Percentiles rank a stretch among this genome's conserved stretches.
Evolutionary conservation across 2,113 vertebrate species (phyloP).

Genomic region (Tyrannus savana): DNA sequence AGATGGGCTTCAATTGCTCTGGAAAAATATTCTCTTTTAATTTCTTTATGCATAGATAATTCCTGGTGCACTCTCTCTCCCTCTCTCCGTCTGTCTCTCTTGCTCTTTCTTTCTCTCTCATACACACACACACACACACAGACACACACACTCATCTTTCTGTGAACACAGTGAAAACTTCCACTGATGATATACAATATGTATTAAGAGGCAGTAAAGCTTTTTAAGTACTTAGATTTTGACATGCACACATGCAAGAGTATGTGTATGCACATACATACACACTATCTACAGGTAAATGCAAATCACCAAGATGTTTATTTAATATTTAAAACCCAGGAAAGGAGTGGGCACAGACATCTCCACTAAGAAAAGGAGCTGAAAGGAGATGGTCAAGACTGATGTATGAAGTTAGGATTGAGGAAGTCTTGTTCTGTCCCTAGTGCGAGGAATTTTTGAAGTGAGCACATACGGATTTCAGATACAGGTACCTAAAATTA

Average conservation of each 20-base stretch:
- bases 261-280: too few relatives aligned
- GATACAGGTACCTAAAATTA: constrained; percentile 39
- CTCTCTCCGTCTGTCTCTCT: constrained; percentile 60
- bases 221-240: background rate
- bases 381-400: background rate
- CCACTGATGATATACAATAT: background rate
- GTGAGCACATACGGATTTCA: background rate
- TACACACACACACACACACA: background rate
- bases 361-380: background rate
- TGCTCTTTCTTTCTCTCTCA: constrained; percentile 14
- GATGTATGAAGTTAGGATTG: background rate
- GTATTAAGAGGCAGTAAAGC: background rate
- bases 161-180: constrained; percentile 33
- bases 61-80: constrained; percentile 66
- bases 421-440: background rate
- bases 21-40: constrained; percentile 81
- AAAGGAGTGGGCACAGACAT: background rate
- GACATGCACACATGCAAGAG: background rate
- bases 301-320: background rate
- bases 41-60: constrained; percentile 85
- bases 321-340: background rate
- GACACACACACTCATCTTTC: background rate
- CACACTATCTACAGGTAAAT: background rate
- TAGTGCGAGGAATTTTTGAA: background rate
- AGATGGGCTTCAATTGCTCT: constrained; percentile 83